Base-by-base conservation (phyloP, 2,113 vertebrate genomes). In the Charina bottae region DNA sequence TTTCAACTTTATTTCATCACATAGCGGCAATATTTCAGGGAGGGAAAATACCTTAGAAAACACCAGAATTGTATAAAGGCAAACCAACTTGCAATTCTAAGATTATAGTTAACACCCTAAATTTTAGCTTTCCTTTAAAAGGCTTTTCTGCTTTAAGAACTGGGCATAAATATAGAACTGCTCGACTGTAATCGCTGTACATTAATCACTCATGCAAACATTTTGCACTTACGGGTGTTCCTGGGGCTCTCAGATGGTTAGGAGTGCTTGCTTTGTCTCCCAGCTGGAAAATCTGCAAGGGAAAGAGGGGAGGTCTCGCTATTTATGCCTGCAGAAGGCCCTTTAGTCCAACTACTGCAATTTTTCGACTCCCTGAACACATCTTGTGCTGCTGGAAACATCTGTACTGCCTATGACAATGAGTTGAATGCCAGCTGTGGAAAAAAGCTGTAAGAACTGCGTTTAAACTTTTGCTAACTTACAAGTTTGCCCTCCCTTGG, bases 261-360 rank as follows among this genome's bases (percentile, higher is more conserved):
- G 95, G 96, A 97, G 97, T 96, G 96, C 97, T 97, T 96, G 96
- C 96, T 97, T 97, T 97, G 97, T 97, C 97, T 98, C 97, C 97
- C 97, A 97, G 96, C 95, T 96, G 97, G 94, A 96, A 96, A 97
- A 97, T 99, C 98, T 99, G 98, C 97, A 78, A 97, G 91, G 92
- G 93, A 93, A 95, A 97, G 97, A 92, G 96, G 91, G 90, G 96
- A 94, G 97, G 97, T 95, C 93, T 95, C 90, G 97, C 97, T 98
- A 97, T 98, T 98, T 98, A 98, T 98, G 97, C 97, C 93, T 95
- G 97, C 94, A 96, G 96, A 95, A 94, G 94, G 97, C 97, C 97
- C 95, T 92, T 96, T 95, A 92, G 96, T 97, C 96, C 95, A 97
- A 90, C 92, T 94, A 96, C 90, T 95, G 95, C 96, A 97, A 97